phyloP scores from a whole-genome alignment of 2,797 vertebrate species.

The Leptodactylus fallax region DNA sequence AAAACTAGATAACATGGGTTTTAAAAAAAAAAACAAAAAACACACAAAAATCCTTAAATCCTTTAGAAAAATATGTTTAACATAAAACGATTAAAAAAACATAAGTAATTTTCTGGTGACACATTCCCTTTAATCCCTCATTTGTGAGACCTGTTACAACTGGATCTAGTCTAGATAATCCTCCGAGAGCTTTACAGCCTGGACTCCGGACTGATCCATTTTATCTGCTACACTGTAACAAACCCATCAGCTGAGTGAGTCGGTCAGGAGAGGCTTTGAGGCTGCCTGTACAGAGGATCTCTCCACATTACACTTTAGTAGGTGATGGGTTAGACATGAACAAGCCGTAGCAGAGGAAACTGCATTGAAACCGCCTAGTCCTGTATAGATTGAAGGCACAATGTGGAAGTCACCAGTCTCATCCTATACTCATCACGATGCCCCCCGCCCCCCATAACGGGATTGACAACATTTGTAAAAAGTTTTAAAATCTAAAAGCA shows the following conservation, averaged over 20 bases:
- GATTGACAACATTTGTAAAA: neutral
- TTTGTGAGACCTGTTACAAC: neutral
- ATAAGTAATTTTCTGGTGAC: too few species aligned
- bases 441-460: neutral
- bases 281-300: neutral
- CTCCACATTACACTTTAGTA: too few species aligned
- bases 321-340: neutral
- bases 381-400: slow-evolving; percentile 14
- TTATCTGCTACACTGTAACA: neutral
- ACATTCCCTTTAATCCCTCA: neutral
- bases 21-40: too few species aligned
- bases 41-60: too few species aligned
- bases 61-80: too few species aligned
- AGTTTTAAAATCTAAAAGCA: slow-evolving; percentile 34
- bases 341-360: neutral
- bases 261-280: neutral
- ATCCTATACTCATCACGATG: neutral
- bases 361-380: neutral
- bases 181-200: neutral
- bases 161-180: neutral
- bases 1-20: too few species aligned
- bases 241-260: neutral
- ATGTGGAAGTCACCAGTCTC: neutral
- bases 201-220: too few species aligned
- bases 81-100: too few species aligned